Percentiles rank a stretch among this genome's conserved stretches.
These are phyloP conservation scores for Ophiothrix spiculata DNA, from an alignment of 35 echinoderm and acorn worm species.

Conservation along the genomic window DNA sequence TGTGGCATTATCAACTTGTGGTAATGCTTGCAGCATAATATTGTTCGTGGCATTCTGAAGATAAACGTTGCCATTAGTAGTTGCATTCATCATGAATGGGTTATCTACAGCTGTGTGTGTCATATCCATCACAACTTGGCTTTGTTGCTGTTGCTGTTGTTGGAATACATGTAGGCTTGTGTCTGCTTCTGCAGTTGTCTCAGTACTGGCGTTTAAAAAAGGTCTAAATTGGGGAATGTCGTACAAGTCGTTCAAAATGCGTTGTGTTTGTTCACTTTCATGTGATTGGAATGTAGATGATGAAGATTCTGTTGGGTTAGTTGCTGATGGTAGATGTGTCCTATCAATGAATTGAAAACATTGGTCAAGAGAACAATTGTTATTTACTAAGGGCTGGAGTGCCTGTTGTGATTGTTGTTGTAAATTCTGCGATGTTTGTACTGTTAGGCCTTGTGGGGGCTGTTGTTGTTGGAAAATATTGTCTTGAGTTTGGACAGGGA, in stretches of 20 bases:
- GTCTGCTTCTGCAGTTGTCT: background rate
- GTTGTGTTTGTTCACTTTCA: constrained; percentile 93
- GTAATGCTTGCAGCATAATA: background rate
- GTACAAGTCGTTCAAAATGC: constrained; percentile 84
- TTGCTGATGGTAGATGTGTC: constrained; percentile 48
- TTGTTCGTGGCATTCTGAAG: constrained; percentile 92
- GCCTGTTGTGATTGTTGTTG: constrained; percentile 4
- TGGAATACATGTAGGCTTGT: no score
- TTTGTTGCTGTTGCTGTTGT: background rate
- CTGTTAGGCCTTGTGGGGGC: constrained; percentile 7
- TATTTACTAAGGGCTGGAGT: constrained; percentile 45
- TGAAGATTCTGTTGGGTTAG: constrained; percentile 37
- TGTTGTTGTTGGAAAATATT: background rate
- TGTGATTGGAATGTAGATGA: constrained; percentile 21
- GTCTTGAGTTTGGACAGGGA: background rate
- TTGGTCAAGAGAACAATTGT: constrained; percentile 67
- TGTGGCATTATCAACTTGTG: background rate
- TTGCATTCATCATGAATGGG: constrained; percentile 78
- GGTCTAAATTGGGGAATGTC: constrained; percentile 68
- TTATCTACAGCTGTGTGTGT: constrained; percentile 24
- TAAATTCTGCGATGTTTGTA: constrained; percentile 15
- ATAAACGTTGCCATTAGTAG: constrained; percentile 88
- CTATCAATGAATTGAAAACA: constrained; percentile 72
- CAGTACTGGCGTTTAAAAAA: constrained; percentile 14
- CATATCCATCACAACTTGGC: constrained; percentile 24